Percentiles rank a stretch among this genome's conserved stretches.
These are phyloP conservation scores for Mechanitis mazaeus DNA, from an alignment of 2,888 invertebrate genomes.

Conservation along the genomic window DNA sequence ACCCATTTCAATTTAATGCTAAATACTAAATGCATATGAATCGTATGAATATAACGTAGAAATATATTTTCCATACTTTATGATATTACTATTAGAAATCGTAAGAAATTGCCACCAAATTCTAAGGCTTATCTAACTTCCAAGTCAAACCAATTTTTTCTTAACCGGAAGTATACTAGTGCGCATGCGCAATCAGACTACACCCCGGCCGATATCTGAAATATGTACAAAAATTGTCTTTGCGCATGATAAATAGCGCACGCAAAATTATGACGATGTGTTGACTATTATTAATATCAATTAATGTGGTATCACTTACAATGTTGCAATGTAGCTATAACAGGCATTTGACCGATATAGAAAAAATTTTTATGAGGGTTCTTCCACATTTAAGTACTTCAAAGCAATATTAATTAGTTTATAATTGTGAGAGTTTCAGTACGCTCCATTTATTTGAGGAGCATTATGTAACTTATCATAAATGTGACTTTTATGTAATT, in stretches of 20 bases:
- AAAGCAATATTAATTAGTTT: no score
- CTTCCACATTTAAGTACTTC: no score
- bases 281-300: neutral
- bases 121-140: neutral
- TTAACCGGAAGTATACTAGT: neutral
- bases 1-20: neutral
- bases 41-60: no score
- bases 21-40: no score
- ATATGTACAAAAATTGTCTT: neutral
- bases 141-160: neutral
- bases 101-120: neutral
- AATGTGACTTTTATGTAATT: no score
- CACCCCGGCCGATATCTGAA: neutral
- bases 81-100: no score
- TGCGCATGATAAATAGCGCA: slow-evolving; percentile 1
- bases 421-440: no score
- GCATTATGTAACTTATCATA: no score
- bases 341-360: neutral
- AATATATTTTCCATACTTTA: no score
- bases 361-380: neutral
- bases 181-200: slow-evolving; percentile 2
- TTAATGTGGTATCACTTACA: neutral
- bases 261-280: neutral
- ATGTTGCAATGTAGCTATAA: no score
- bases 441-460: no score